Evolutionary conservation across 2,797 vertebrate species (phyloP).

Genomic region (Cossypha dichroa): DNA sequence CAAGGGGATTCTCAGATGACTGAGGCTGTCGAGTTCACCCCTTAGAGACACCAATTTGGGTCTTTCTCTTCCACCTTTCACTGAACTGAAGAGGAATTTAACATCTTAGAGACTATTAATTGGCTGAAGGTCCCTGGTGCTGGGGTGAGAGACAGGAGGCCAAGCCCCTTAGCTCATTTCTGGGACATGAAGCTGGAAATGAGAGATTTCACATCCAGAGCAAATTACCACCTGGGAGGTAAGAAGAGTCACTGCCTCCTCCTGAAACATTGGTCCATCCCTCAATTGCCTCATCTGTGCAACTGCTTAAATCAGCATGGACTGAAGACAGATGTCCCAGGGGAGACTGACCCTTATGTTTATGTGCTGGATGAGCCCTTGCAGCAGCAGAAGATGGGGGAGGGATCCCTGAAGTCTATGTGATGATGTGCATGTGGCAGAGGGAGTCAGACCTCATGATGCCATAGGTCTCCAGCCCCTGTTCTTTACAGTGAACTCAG

Average conservation of each 20-base stretch:
- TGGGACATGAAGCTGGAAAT: not conserved
- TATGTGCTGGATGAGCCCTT: not conserved
- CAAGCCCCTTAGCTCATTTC: not conserved
- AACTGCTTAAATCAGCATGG: not conserved
- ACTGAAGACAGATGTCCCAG: fast-evolving
- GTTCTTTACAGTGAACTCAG: not conserved
- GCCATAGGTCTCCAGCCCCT: not conserved
- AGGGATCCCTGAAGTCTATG: not conserved
- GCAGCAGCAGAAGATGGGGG: not conserved
- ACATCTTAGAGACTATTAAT: not conserved
- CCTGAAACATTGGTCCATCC: not conserved
- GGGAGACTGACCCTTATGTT: not conserved
- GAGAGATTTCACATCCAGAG: not conserved
- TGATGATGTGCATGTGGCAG: not conserved
- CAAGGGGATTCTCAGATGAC: not conserved
- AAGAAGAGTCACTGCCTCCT: not conserved
- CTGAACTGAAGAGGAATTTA: not conserved
- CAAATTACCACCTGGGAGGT: not conserved
- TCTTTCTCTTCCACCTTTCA: not conserved
- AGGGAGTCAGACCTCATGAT: not conserved
- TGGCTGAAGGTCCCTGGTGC: not conserved
- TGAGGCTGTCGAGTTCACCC: not conserved
- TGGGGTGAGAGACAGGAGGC: not conserved
- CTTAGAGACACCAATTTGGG: not conserved
- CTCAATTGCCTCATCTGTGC: not conserved